Evolutionary conservation across 1,140 invertebrate species (phyloP), one percentile per base, ranked within the genome.

Genomic region (Drosophila insularis): DNA sequence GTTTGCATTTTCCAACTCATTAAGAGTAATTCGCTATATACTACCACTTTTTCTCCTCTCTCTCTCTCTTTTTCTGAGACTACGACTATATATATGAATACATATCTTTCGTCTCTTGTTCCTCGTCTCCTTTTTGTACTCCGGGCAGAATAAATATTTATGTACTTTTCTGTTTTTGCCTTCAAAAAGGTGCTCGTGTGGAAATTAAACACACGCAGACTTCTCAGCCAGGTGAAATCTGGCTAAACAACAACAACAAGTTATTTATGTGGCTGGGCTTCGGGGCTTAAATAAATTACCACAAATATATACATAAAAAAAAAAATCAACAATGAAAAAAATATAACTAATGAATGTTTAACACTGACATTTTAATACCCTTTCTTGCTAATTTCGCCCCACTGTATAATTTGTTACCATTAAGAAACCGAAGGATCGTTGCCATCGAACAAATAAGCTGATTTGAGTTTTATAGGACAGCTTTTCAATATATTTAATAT

Each of bases 1-100:
- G 78, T 80, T 81, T 80, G 72, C 78, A 76, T 81, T 81, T 80
- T 80, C 73, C 78, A 81, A 81, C 78, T 81, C 78, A 81, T 81
- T 81, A 81, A 77, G 78, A 80, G 68, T 74, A 73, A 81, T 80
- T 81, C 61, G 78, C 68, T 65, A 71, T 80, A 46, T 56, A 63
- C 59, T 68, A 62, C 69, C 61, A 64, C 65, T 70, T 54, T 71
- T 77, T 71, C 39, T 54, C 32, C 31, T 6, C 14, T 13, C 0
- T 11, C 19, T 32, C 19, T 46, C 58, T 59, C n/a, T 27, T 23
- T 23, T 4, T 3, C 4, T 27, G 23, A 27, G 23, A 27, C 23
- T 27, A 27, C 23, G 4, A 5, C 6, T 27, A 27, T 5, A 27
- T 27, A 27, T 27, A 27, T 27, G 5, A 0, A 27, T 27, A 27